Conservation (phyloP, 2,797 vertebrate genomes). For the Leucoraja ocellata region DNA sequence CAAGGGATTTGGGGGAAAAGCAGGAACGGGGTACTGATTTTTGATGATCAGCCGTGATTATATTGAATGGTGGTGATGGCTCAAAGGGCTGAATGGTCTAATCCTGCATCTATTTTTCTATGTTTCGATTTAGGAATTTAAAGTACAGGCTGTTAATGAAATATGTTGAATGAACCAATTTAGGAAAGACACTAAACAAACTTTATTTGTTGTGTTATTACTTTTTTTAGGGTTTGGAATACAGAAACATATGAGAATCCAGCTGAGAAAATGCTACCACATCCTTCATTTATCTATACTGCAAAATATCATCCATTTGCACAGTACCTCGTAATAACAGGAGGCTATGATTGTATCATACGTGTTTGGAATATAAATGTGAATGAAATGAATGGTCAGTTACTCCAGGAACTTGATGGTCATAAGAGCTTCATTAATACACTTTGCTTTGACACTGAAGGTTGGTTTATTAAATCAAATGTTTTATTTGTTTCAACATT, state of each 20-base stretch:
- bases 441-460: conserved; percentile 84
- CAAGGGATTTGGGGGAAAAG: too few relatives aligned
- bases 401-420: conserved; percentile 80
- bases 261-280: conserved; percentile 81
- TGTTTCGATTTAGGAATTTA: conserved; percentile 41
- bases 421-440: conserved; percentile 86
- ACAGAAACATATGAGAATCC: conserved; percentile 63
- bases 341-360: conserved; percentile 79
- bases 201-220: conserved; percentile 18
- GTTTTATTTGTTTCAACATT: not conserved
- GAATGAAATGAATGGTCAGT: conserved; percentile 68
- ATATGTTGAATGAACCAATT: conserved; percentile 40
- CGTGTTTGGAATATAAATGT: conserved; percentile 79
- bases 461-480: conserved; percentile 52
- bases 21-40: too few relatives aligned
- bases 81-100: too few relatives aligned
- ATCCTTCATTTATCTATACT: conserved; percentile 87
- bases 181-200: not conserved
- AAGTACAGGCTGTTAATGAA: conserved; percentile 41
- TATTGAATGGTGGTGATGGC: too few relatives aligned
- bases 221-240: conserved; percentile 73
- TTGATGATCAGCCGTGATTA: too few relatives aligned
- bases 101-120: not conserved
- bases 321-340: conserved; percentile 74
- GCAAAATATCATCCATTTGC: conserved; percentile 77